Percentiles rank a stretch among this genome's conserved stretches.
Evolutionary conservation across 2,797 vertebrate species (phyloP).

Genomic region (Emys orbicularis): DNA sequence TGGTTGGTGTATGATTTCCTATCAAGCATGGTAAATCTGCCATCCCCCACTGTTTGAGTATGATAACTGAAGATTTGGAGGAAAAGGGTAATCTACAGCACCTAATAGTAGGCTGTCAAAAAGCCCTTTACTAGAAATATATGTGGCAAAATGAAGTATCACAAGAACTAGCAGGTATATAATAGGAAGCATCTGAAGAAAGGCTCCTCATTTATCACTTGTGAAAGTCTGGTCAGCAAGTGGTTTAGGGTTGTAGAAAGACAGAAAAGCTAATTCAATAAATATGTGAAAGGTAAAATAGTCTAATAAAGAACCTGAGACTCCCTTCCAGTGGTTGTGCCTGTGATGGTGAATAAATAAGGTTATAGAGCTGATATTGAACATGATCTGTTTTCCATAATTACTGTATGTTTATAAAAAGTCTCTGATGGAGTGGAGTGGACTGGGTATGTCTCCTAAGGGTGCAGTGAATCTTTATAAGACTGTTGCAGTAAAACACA

Average conservation of each 20-base stretch:
- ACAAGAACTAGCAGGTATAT: not conserved
- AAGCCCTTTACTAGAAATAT: conserved; percentile 43
- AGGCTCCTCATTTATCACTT: not conserved
- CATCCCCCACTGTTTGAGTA: conserved; percentile 52
- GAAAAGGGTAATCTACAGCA: conserved; percentile 54
- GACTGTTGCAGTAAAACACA: not conserved
- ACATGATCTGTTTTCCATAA: not conserved
- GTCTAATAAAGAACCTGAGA: not conserved
- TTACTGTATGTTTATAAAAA: not conserved
- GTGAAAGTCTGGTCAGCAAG: not conserved
- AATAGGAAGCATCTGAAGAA: not conserved
- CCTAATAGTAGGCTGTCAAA: conserved; percentile 48
- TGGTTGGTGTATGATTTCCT: conserved; percentile 57
- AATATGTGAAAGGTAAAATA: not conserved
- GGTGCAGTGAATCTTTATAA: not conserved
- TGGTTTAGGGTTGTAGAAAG: not conserved
- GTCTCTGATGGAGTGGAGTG: not conserved
- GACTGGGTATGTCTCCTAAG: not conserved
- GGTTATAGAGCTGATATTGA: not conserved
- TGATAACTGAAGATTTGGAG: conserved; percentile 52
- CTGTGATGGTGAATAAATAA: not conserved
- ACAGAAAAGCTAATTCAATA: not conserved
- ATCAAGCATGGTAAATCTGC: conserved; percentile 57
- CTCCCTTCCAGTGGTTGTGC: not conserved
- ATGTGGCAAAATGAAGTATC: not conserved